Conservation (phyloP, 1,140 invertebrate genomes). For the Drosophila bipectinata region DNA sequence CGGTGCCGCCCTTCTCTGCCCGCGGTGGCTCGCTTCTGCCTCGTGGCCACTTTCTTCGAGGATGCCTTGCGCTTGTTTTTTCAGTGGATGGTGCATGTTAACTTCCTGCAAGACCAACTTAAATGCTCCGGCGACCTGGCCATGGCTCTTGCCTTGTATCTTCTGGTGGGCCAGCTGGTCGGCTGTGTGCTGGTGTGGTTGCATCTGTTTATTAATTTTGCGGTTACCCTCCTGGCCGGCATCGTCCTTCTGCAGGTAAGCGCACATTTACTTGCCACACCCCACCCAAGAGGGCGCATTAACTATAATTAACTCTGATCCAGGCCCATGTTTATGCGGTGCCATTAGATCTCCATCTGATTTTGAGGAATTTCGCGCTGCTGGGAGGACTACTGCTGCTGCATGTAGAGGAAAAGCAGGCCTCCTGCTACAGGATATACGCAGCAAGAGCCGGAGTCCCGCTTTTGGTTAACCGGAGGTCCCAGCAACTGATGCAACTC, state of each 20-base stretch:
- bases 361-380: constrained; percentile 40
- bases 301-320: constrained; percentile 2
- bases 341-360: constrained; percentile 19
- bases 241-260: constrained; percentile 17
- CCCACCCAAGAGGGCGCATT: neutral
- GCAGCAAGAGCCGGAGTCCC: constrained; percentile 21
- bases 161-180: constrained; percentile 34
- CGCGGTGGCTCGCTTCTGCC: constrained; percentile 34
- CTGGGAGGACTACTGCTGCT: constrained; percentile 39
- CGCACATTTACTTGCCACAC: neutral
- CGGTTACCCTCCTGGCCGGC: constrained; percentile 23
- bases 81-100: constrained; percentile 28
- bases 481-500: constrained; percentile 41
- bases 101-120: constrained; percentile 8
- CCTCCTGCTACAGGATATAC: neutral
- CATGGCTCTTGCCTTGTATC: constrained; percentile 6
- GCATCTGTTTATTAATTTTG: constrained; percentile 26
- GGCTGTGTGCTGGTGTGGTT: constrained; percentile 23
- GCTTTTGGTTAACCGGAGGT: constrained; percentile 4
- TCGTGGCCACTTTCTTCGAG: constrained; percentile 48
- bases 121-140: constrained; percentile 12
- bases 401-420: constrained; percentile 27
- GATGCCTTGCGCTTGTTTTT: constrained; percentile 38
- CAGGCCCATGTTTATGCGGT: constrained; percentile 18
- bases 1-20: constrained; percentile 24